Conservation (phyloP, 2,113 vertebrate species). For the Eleginops maclovinus region DNA sequence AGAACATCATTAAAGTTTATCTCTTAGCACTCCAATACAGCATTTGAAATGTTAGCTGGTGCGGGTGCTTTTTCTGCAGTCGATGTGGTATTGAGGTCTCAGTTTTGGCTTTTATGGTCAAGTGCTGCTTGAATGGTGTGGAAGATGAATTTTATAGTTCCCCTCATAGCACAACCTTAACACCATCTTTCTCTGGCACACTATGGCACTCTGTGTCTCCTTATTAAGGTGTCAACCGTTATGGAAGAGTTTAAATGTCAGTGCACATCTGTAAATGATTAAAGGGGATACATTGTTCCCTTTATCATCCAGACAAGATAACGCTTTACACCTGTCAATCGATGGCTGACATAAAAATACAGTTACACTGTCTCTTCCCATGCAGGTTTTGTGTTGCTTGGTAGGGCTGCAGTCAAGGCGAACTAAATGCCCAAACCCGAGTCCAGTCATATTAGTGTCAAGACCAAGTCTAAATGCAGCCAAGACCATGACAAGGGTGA, state of each 20-base stretch:
- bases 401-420: background rate
- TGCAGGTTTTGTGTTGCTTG: background rate
- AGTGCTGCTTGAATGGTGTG: constrained; percentile 15
- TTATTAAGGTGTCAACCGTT: constrained; percentile 46
- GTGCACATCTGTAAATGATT: constrained; percentile 50
- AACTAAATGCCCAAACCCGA: too few relatives aligned
- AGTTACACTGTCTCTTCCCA: constrained; percentile 11
- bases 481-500: too few relatives aligned
- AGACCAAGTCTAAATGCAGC: too few relatives aligned
- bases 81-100: constrained; percentile 11
- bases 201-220: constrained; percentile 37
- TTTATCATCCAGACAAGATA: constrained; percentile 41
- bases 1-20: background rate
- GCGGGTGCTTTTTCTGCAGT: background rate
- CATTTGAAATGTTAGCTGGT: constrained; percentile 17
- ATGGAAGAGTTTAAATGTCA: constrained; percentile 66
- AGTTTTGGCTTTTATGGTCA: constrained; percentile 19
- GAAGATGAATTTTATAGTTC: constrained; percentile 2
- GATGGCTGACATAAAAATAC: constrained; percentile 10
- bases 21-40: background rate
- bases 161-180: constrained; percentile 18
- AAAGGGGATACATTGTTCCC: constrained; percentile 45
- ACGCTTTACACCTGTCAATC: constrained; percentile 18
- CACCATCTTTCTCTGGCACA: constrained; percentile 11
- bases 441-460: too few relatives aligned